Evolutionary conservation across 2,797 vertebrate species (phyloP).

Genomic region (Mareca strepera): DNA sequence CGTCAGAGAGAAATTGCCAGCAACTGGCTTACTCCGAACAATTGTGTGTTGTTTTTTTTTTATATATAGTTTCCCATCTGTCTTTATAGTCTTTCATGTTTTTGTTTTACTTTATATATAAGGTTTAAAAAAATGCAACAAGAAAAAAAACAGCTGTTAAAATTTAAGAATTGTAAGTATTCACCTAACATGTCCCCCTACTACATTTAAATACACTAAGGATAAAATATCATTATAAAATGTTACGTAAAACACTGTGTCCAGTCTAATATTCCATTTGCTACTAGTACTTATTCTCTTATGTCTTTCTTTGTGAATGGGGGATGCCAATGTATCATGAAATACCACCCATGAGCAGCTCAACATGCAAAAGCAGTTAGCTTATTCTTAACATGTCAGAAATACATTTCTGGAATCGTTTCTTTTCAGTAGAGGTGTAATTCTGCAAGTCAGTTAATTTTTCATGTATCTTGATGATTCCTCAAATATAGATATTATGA

Average conservation of each 20-base stretch:
- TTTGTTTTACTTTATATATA: not conserved
- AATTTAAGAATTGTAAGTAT: accelerated
- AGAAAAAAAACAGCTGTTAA: not conserved
- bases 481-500: not conserved
- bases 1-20: not conserved
- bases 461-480: not conserved
- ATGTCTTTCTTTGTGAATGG: not conserved
- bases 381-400: not conserved
- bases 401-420: not conserved
- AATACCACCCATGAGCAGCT: accelerated
- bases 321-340: too few species aligned
- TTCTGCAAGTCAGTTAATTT: not conserved
- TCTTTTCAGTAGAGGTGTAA: not conserved
- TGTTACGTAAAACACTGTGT: not conserved
- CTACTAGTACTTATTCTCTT: not conserved
- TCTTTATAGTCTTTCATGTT: not conserved
- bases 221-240: not conserved
- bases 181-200: not conserved
- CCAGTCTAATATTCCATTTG: not conserved
- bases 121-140: not conserved
- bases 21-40: not conserved
- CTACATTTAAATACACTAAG: not conserved
- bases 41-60: not conserved
- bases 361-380: not conserved
- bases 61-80: not conserved